Evolutionary conservation across 1,140 invertebrate species (phyloP).

Genomic region (Eupristina koningsbergeri): DNA sequence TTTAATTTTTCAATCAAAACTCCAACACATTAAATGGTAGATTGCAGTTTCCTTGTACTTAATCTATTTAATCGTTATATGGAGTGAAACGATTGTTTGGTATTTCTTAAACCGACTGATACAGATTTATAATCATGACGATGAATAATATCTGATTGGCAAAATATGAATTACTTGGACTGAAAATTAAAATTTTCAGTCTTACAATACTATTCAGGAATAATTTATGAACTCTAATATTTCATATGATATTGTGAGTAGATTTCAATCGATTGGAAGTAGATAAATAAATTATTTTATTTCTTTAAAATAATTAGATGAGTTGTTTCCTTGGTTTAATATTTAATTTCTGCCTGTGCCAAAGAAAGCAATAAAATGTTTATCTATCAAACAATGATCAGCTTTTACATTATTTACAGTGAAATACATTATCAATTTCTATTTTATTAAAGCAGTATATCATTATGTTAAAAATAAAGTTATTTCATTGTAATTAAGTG

Average conservation of each 20-base stretch:
- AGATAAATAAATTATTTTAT: not conserved
- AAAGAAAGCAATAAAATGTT: not conserved
- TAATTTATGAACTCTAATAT: not conserved
- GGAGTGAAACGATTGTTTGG: not conserved
- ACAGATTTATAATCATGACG: not conserved
- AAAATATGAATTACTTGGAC: not conserved
- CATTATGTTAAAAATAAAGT: not conserved
- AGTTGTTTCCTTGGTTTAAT: not conserved
- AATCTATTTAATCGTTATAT: not conserved
- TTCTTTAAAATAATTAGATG: not conserved
- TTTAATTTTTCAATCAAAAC: not conserved
- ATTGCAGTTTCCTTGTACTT: not conserved
- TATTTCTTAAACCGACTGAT: not conserved
- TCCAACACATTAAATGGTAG: not conserved
- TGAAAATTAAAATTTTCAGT: not conserved
- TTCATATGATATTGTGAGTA: not conserved
- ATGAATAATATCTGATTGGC: not conserved
- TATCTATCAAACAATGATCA: not conserved
- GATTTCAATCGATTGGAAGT: not conserved
- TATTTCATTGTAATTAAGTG: slow-evolving; percentile 4
- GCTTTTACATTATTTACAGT: not conserved
- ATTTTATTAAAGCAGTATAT: slow-evolving; percentile 12
- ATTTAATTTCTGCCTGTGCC: not conserved
- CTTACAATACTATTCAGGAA: not conserved
- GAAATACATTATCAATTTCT: not conserved